A percentile compares a stretch with the other conserved stretches of the same genome.
Evolutionary conservation across 2,888 invertebrate genomes (phyloP).

Genomic region (Melipona bicolor): DNA sequence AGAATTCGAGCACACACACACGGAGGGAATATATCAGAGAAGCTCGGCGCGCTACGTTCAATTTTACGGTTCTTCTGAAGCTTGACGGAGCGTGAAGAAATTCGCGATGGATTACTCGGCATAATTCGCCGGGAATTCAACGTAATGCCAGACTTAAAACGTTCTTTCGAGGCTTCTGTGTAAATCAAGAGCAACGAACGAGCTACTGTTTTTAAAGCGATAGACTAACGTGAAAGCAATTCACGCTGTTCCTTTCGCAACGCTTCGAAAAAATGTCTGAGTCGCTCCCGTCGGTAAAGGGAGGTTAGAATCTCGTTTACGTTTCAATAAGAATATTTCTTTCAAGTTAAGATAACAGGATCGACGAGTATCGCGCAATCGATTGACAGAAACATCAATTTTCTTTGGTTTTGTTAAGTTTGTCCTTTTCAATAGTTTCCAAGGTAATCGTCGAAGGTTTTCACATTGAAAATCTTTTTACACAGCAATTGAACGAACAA

Average conservation of each 20-base stretch:
- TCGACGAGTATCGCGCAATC: no score
- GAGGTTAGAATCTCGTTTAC: neutral
- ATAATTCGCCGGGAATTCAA: conserved; percentile 21
- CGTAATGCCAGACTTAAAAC: conserved; percentile 12
- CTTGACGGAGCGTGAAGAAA: conserved; percentile 3
- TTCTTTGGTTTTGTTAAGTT: neutral
- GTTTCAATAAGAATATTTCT: no score
- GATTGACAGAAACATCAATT: neutral
- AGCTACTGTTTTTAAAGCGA: neutral
- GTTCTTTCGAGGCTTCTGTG: conserved; percentile 4
- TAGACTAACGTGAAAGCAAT: neutral
- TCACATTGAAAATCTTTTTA: neutral
- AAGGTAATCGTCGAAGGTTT: neutral
- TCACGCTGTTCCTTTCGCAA: neutral
- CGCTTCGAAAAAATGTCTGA: neutral
- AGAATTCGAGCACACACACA: neutral
- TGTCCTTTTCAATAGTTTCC: neutral
- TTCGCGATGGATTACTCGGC: conserved; percentile 31
- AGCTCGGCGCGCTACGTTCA: conserved; percentile 10
- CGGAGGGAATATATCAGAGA: neutral
- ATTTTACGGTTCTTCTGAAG: conserved; percentile 40
- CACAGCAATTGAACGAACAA: no score
- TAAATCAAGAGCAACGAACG: conserved; percentile 10
- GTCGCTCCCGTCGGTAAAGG: no score
- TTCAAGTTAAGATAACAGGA: no score